Evolutionary conservation across 1,140 invertebrate species (phyloP).

Genomic region (Dysdera silvatica): DNA sequence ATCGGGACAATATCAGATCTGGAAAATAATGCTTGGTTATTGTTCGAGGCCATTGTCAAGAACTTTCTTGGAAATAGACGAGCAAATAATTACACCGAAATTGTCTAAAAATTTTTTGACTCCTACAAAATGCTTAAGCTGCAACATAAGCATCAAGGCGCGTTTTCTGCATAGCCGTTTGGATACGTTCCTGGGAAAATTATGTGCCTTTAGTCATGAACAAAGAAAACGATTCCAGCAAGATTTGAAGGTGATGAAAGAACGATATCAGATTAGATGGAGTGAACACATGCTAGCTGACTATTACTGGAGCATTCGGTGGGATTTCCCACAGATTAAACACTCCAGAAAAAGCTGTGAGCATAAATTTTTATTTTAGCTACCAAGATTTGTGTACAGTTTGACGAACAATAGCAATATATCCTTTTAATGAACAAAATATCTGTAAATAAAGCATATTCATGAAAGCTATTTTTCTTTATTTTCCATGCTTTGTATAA

Average conservation of each 20-base stretch:
- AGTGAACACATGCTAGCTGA: constrained; percentile 31
- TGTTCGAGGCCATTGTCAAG: no score
- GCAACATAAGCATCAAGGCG: no score
- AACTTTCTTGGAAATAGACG: constrained; percentile 28
- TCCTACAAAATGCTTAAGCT: not conserved
- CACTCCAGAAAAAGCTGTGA: not conserved
- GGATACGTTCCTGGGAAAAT: constrained; percentile 28
- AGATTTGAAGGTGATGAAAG: constrained; percentile 35
- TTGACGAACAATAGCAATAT: no score
- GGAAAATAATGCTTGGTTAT: constrained; percentile 23
- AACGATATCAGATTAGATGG: constrained; percentile 32
- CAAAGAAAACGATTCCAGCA: constrained; percentile 41
- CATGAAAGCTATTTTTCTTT: no score
- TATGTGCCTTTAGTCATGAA: constrained; percentile 34
- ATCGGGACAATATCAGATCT: constrained; percentile 4
- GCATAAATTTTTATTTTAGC: no score
- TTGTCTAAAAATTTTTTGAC: constrained; percentile 18
- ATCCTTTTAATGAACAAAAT: no score
- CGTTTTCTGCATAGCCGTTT: constrained; percentile 25
- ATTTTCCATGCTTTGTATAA: no score
- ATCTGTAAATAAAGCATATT: no score
- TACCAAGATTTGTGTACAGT: no score
- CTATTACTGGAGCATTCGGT: no score
- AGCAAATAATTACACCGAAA: constrained; percentile 5
- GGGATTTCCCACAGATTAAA: constrained; percentile 15